phyloP scores from a whole-genome alignment of 1,140 invertebrate species.

The Temnothorax longispinosus region DNA sequence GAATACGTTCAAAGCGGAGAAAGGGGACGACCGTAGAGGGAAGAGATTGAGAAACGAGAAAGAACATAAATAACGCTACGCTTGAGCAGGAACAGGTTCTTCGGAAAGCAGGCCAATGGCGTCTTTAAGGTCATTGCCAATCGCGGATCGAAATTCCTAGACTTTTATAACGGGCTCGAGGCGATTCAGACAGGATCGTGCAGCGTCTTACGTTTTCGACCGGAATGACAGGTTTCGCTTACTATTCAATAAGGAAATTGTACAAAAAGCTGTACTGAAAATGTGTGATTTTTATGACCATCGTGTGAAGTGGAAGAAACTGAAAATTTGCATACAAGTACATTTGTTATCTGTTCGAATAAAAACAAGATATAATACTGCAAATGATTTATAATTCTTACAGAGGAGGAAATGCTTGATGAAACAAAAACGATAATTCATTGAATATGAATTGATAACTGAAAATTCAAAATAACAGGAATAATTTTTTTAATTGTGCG shows the following conservation, averaged over 20 bases:
- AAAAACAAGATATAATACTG: too few relatives aligned
- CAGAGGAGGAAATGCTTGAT: not conserved
- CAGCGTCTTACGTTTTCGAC: conserved; percentile 28
- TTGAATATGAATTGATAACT: not conserved
- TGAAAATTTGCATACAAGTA: not conserved
- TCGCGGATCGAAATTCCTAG: conserved; percentile 46
- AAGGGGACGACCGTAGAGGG: conserved; percentile 48
- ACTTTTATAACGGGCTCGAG: not conserved
- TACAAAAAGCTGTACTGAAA: not conserved
- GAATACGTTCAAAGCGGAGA: conserved; percentile 44
- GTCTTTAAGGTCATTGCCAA: conserved; percentile 78
- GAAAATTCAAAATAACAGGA: not conserved
- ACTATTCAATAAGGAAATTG: not conserved
- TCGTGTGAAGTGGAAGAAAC: not conserved
- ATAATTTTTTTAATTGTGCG: not conserved
- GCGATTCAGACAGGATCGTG: not conserved
- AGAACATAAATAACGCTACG: conserved; percentile 56
- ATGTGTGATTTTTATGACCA: not conserved
- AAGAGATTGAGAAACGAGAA: conserved; percentile 52
- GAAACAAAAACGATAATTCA: not conserved
- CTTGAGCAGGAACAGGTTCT: conserved; percentile 73
- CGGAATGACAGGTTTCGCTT: not conserved
- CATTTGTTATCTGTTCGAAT: not conserved
- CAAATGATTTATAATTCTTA: not conserved
- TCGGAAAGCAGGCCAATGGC: conserved; percentile 78